Conservation (phyloP, 2,888 invertebrate genomes). For the Onchidella celtica region DNA sequence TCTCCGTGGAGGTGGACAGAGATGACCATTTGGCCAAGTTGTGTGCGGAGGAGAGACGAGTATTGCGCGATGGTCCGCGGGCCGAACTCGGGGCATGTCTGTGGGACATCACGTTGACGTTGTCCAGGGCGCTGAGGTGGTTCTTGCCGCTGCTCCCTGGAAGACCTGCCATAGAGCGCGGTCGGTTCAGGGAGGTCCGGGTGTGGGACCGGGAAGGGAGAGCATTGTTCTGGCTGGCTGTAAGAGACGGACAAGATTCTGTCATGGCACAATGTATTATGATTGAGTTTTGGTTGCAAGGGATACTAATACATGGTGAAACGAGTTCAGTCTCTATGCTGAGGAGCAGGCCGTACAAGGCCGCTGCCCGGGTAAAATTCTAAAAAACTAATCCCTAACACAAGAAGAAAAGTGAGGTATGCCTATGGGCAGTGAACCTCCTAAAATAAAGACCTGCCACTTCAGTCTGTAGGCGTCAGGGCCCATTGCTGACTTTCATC, state of each 20-base stretch:
- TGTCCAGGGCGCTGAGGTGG: constrained; percentile 61
- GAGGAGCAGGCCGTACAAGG: no score
- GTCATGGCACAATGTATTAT: no score
- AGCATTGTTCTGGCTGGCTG: constrained; percentile 59
- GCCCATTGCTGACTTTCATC: no score
- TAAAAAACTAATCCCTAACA: no score
- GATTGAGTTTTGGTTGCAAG: no score
- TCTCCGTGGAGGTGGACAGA: constrained; percentile 62
- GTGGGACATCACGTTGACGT: constrained; percentile 57
- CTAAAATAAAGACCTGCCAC: no score
- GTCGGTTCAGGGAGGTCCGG: constrained; percentile 13
- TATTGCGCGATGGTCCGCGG: constrained; percentile 40
- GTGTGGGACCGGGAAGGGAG: not conserved
- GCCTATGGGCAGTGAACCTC: no score
- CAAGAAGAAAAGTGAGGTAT: no score
- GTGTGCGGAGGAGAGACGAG: constrained; percentile 46
- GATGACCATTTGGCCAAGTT: constrained; percentile 75
- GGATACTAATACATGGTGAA: no score
- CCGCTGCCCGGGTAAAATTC: no score
- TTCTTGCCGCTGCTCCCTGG: constrained; percentile 26
- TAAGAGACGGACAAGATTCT: not conserved
- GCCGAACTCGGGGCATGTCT: constrained; percentile 52
- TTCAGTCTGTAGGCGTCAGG: no score
- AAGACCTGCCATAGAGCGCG: constrained; percentile 19
- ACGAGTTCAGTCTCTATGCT: no score